Percentiles rank a stretch among this genome's conserved stretches.
Conservation (phyloP, 2,113 vertebrate species). For the Pogonocichla stellata region DNA sequence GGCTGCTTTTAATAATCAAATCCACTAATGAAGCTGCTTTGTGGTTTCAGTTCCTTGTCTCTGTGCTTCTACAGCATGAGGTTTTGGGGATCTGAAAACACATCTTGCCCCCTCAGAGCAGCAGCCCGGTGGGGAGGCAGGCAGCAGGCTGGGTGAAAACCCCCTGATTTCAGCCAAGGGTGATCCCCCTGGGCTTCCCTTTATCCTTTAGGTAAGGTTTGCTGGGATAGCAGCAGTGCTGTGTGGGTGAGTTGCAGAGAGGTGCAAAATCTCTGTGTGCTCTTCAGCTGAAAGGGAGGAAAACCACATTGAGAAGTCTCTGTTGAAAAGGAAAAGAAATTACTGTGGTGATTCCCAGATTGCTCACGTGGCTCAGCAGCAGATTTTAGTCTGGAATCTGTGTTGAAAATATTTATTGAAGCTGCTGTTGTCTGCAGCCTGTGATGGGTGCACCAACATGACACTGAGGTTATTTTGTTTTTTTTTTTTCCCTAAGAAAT, state of each 20-base stretch:
- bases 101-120: not conserved
- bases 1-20: not conserved
- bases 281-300: not conserved
- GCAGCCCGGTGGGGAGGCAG: not conserved
- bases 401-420: not conserved
- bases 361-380: not conserved
- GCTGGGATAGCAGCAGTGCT: not conserved
- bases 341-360: not conserved
- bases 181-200: not conserved
- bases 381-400: not conserved
- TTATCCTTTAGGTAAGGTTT: accelerated
- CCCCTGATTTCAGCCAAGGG: not conserved
- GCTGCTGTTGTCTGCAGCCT: not conserved
- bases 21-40: not conserved
- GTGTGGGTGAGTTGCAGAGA: not conserved
- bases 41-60: not conserved
- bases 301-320: not conserved
- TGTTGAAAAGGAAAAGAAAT: not conserved
- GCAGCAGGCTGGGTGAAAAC: not conserved
- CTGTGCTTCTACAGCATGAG: not conserved
- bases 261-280: not conserved
- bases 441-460: not conserved
- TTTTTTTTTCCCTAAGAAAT: not conserved
- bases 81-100: not conserved
- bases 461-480: not conserved